phyloP scores from a whole-genome alignment of 2,888 invertebrate genomes.

The Pyrgus malvae region DNA sequence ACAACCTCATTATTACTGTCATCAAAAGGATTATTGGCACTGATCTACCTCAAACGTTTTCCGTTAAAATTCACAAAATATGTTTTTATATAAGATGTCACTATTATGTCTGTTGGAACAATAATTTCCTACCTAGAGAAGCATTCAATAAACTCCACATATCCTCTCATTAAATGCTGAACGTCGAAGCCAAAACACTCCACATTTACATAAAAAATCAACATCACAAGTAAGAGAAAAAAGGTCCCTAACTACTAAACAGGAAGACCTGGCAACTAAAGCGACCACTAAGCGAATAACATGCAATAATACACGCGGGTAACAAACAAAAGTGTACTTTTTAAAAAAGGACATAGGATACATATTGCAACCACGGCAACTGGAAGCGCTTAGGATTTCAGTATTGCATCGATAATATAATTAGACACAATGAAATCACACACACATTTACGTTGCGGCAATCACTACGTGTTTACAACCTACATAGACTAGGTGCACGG shows the following conservation, averaged over 20 bases:
- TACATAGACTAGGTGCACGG: slow-evolving; percentile 60
- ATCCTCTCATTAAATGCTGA: slow-evolving; percentile 30
- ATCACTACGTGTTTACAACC: slow-evolving; percentile 31
- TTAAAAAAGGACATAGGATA: slow-evolving; percentile 21
- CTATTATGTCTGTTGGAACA: not conserved
- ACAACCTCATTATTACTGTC: not conserved
- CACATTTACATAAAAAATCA: slow-evolving; percentile 38
- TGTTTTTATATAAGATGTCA: too few relatives aligned
- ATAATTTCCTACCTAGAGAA: slow-evolving; percentile 7
- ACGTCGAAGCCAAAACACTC: slow-evolving; percentile 55
- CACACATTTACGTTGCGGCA: slow-evolving; percentile 37
- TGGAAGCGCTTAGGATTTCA: slow-evolving; percentile 36
- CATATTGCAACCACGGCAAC: slow-evolving; percentile 26
- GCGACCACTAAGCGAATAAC: slow-evolving; percentile 54
- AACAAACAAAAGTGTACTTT: slow-evolving; percentile 33
- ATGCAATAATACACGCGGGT: slow-evolving; percentile 31
- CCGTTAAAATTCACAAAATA: too few relatives aligned
- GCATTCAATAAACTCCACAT: slow-evolving; percentile 2
- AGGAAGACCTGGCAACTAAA: slow-evolving; percentile 55
- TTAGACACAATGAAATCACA: slow-evolving; percentile 33
- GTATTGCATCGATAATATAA: slow-evolving; percentile 7
- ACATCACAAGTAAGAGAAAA: slow-evolving; percentile 32
- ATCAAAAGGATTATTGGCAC: slow-evolving; percentile 9
- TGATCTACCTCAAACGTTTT: not conserved
- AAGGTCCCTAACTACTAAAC: slow-evolving; percentile 37